Percentiles rank a stretch among this genome's conserved stretches.
Evolutionary conservation across 2,113 vertebrate species (phyloP).

Genomic region (Xenotilapia leptura): DNA sequence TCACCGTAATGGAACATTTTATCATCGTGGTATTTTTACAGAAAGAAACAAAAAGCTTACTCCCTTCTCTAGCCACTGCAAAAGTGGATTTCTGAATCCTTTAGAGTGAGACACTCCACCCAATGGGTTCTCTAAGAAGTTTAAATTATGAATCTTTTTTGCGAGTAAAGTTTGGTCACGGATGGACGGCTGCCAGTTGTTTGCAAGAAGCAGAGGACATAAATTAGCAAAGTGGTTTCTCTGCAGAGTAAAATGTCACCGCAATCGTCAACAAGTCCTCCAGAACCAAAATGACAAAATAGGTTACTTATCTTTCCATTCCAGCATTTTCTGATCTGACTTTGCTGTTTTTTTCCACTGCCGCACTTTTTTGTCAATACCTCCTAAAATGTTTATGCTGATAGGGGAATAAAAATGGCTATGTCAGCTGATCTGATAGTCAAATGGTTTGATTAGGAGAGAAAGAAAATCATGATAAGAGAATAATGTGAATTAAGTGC

Average conservation of each 20-base stretch:
- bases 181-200: slow-evolving; percentile 9
- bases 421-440: background rate
- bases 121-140: background rate
- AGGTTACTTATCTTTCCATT: background rate
- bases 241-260: background rate
- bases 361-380: background rate
- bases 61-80: background rate
- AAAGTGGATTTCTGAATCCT: background rate
- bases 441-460: background rate
- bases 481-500: background rate
- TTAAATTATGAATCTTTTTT: background rate
- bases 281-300: background rate
- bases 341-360: background rate
- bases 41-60: background rate
- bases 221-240: slow-evolving; percentile 8
- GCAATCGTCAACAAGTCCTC: background rate
- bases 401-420: background rate
- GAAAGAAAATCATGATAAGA: background rate
- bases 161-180: background rate
- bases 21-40: background rate
- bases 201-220: background rate
- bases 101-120: background rate
- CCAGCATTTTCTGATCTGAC: background rate
- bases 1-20: background rate
- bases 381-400: background rate